Evolutionary conservation across 1,140 invertebrate genomes (phyloP).

Genomic region (Anastrepha obliqua): DNA sequence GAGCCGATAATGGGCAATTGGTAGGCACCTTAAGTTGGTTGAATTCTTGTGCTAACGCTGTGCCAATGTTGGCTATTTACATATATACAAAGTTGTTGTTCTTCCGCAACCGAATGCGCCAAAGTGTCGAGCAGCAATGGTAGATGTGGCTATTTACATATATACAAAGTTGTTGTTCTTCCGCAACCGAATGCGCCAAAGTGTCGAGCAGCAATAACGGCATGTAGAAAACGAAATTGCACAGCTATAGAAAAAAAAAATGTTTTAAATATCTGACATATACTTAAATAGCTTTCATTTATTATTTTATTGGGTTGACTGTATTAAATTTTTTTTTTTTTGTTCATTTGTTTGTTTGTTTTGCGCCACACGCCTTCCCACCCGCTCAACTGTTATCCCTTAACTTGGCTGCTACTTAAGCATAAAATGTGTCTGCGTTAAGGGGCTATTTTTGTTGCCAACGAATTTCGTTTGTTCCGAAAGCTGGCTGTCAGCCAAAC

Average conservation of each 20-base stretch:
- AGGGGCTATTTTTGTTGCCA: neutral
- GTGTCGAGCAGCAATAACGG: no score
- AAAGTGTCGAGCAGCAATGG: no score
- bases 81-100: no score
- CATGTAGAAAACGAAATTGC: no score
- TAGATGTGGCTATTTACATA: neutral
- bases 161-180: no score
- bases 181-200: no score
- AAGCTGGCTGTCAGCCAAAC: conserved; percentile 44
- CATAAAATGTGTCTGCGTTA: neutral
- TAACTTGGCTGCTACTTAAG: neutral
- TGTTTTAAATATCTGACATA: neutral
- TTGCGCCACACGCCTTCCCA: neutral
- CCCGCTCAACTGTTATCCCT: neutral
- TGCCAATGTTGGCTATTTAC: neutral
- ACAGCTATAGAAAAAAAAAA: no score
- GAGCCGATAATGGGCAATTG: neutral
- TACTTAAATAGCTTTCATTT: neutral
- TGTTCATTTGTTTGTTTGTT: neutral
- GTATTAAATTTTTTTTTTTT: neutral
- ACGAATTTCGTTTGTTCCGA: conserved; percentile 44
- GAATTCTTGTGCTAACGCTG: neutral
- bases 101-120: no score
- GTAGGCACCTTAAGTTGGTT: neutral
- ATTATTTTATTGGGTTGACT: neutral